phyloP scores from a whole-genome alignment of 2,113 vertebrate species.

The Thinocorus orbignyianus region DNA sequence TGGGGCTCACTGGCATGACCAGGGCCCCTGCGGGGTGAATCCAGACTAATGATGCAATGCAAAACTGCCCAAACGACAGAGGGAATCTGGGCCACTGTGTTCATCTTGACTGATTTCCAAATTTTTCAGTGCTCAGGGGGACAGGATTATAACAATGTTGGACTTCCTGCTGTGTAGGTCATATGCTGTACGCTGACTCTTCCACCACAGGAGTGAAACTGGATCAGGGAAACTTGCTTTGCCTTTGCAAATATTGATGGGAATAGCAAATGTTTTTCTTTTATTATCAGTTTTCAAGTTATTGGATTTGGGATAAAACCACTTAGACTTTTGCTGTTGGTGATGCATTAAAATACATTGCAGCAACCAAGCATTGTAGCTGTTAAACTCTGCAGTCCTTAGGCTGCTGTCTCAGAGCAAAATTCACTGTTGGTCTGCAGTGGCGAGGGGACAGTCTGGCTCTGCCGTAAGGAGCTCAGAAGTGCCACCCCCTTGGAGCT shows the following conservation, averaged over 20 bases:
- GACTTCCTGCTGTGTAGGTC: slow-evolving; percentile 42
- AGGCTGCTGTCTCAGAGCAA: background rate
- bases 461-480: background rate
- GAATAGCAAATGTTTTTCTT: background rate
- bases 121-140: slow-evolving; percentile 40
- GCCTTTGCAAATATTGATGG: background rate
- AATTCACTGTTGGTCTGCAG: background rate
- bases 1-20: background rate
- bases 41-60: background rate
- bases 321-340: background rate
- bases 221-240: background rate
- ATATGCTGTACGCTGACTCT: background rate
- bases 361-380: background rate
- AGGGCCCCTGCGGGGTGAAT: background rate
- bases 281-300: background rate
- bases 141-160: slow-evolving; percentile 13
- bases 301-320: background rate
- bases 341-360: background rate
- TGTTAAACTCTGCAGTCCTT: background rate
- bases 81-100: background rate
- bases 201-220: background rate
- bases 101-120: slow-evolving; percentile 46
- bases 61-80: slow-evolving; percentile 8
- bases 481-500: background rate
- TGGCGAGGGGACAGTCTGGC: background rate